Evolutionary conservation across 2,797 vertebrate genomes (phyloP), one percentile per base, ranked within the genome.

Genomic region (Oreortyx pictus): DNA sequence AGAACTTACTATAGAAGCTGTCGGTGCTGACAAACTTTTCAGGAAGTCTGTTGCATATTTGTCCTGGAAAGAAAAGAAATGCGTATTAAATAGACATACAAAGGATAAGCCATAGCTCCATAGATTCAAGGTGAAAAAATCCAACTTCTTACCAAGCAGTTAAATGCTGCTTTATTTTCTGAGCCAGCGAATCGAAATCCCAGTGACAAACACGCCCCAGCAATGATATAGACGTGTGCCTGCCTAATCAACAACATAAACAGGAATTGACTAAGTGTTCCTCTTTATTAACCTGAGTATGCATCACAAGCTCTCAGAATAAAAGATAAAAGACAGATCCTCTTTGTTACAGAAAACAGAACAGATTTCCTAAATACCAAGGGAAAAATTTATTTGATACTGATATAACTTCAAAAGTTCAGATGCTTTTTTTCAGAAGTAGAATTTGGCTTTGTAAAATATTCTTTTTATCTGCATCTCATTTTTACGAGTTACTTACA

Each of bases 121-220:
- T 24, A 27, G 89, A 57, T 2, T 6, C 27, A 47, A 57, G 17
- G 80, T 31, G 46, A 33, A 70, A 64, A 47, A 70, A 59, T 41
- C 9, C 49, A 23, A 14, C 5, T 62, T 83, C 97, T 97, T 96
- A 99, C 98, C 98, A 99, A 97, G 96, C 99, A 99, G 85, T 99
- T 98, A 82, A 99, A 99, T 9, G 99, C 99, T 82, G 99, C 98
- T 17, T 98, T 98, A 94, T 99, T 99, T 93, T 99, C 99, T 27
- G 99, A 99, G 19, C 99, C 99, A 5, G 99, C 99, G 91, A 99
- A 99, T 91, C 99, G 98, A 93, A 99, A 98, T 47, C 99, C 99
- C 94, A 99, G 96, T 8, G 99, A 98, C 96, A 99, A 97, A 73
- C 99, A 99, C 1, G 99, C 99, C 54, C 99, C 99, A 7, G 99